Evolutionary conservation across 2,797 vertebrate species (phyloP), one percentile per base, ranked within the genome.

Genomic region (Sebastes reedi): DNA sequence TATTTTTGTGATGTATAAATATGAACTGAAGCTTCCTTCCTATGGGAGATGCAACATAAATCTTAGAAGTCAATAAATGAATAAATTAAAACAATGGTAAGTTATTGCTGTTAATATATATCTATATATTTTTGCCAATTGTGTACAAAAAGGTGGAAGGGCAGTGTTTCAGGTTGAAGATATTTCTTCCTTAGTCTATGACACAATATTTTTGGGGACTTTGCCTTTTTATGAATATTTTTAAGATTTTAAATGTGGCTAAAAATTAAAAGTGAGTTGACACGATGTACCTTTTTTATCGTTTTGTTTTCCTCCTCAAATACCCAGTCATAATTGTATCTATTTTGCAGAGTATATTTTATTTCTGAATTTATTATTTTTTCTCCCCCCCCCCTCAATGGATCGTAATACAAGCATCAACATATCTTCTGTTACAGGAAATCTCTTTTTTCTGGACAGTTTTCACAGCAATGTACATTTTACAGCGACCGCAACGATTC

Each of bases 281-380:
- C 96, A 96, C 94, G 94, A 96, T 97, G 96, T 96, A 97, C 95
- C 94, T 97, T 97, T 97, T 97, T 97, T 95, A 97, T 97, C 94
- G 78, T 94, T 93, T 92, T 75, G 68, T 87, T 94, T 92, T 90
- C 87, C 79, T 90, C 83, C 79, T 94, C 78, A 72, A 91, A 87
- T 88, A 91, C 87, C 90, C 91, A 81, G 87, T 94, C 84, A 92
- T 92, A 89, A 93, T 94, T 94, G 92, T 95, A 92, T 94, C 90
- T 91, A 85, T 95, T 94, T 94, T 94, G 91, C 89, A 95, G 92
- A 90, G 79, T 90, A 81, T 89, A 91, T 92, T 94, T 94, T 91
- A 90, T 91, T 91, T 91, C 87, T 84, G 77, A 88, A 75, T 81
- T 75, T 87, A 25, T 84, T 86, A 56, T 77, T 67, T 66, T 52